Evolutionary conservation across 1,140 invertebrate genomes (phyloP).

Genomic region (Agrilus planipennis): DNA sequence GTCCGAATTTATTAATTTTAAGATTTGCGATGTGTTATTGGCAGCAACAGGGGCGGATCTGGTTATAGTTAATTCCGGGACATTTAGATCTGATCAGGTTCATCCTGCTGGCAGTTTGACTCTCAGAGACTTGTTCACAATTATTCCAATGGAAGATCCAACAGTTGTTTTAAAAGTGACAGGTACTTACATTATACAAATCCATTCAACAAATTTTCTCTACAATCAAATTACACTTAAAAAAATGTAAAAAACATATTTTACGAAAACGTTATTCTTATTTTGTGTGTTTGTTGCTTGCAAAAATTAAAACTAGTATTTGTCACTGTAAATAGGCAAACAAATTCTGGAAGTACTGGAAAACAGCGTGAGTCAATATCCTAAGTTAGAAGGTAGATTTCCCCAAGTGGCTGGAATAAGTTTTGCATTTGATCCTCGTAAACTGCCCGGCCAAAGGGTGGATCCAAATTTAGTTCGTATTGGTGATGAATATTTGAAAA

Average conservation of each 20-base stretch:
- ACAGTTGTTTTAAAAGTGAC: slow-evolving; percentile 57
- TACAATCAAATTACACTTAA: not conserved
- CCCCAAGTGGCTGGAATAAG: slow-evolving; percentile 69
- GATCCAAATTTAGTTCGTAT: slow-evolving; percentile 61
- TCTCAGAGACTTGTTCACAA: slow-evolving; percentile 66
- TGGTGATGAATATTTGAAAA: slow-evolving; percentile 69
- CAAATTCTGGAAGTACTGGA: slow-evolving; percentile 63
- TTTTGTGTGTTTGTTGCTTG: not conserved
- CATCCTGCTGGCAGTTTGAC: slow-evolving; percentile 71
- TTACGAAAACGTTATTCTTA: not conserved
- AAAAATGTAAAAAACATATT: not conserved
- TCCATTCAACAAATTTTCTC: not conserved
- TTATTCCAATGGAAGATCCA: slow-evolving; percentile 76
- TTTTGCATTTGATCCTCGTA: slow-evolving; percentile 73
- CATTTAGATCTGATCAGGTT: slow-evolving; percentile 66
- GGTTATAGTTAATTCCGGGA: slow-evolving; percentile 79
- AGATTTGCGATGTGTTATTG: slow-evolving; percentile 70
- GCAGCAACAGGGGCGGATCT: slow-evolving; percentile 72
- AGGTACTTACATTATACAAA: slow-evolving; percentile 11
- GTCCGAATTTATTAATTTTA: slow-evolving; percentile 1
- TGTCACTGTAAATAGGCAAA: slow-evolving; percentile 40
- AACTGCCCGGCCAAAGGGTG: slow-evolving; percentile 56
- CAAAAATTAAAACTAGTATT: no score
- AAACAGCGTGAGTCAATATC: slow-evolving; percentile 62
- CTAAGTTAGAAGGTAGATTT: slow-evolving; percentile 70